Base-by-base conservation (phyloP, 2,113 vertebrate genomes). In the Condylura cristata region DNA sequence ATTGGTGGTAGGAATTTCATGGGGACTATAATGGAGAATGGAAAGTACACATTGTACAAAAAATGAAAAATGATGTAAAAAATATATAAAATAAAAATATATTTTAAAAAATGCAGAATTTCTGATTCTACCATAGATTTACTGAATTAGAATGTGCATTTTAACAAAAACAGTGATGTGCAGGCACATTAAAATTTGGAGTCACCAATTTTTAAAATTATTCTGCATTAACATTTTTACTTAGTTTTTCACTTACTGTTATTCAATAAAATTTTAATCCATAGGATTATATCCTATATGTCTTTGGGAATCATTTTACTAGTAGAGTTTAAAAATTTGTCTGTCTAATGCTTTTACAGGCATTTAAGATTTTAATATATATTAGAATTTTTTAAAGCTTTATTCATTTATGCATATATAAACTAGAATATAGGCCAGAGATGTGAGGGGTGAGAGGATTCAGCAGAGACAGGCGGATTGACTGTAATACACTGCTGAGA, bases 341-440 rank as follows among this genome's bases (percentile, higher is more conserved):
- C 12, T 30, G 71, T 68, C 20, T 83, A 68, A 63, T 56, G 44
- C 41, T 74, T 74, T 12, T 17, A 30, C 34, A 17, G n/a, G 61
- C 26, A 68, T 65, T 13, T 65, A 17, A 32, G 0, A 71, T 18
- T 78, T 30, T 90, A 76, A 60, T 63, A 8, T 74, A n/a, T 88
- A 9, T 76, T 94, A 91, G 65, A 60, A 89, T 65, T 89, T 84
- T 91, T 91, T 90, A 28, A 81, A 93, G 66, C n/a, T n/a, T n/a
- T n/a, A n/a, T n/a, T n/a, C n/a, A n/a, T n/a, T n/a, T n/a, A n/a
- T n/a, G n/a, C n/a, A n/a, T n/a, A n/a, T n/a, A n/a, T n/a, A n/a
- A n/a, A n/a, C n/a, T n/a, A n/a, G n/a, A n/a, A n/a, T n/a, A n/a
- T n/a, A n/a, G n/a, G n/a, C n/a, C n/a, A n/a, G n/a, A n/a, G n/a